These are phyloP conservation scores for Enteromius unitaeniatus DNA, from an alignment of 2,797 vertebrate genomes.

Conservation along the genomic window DNA sequence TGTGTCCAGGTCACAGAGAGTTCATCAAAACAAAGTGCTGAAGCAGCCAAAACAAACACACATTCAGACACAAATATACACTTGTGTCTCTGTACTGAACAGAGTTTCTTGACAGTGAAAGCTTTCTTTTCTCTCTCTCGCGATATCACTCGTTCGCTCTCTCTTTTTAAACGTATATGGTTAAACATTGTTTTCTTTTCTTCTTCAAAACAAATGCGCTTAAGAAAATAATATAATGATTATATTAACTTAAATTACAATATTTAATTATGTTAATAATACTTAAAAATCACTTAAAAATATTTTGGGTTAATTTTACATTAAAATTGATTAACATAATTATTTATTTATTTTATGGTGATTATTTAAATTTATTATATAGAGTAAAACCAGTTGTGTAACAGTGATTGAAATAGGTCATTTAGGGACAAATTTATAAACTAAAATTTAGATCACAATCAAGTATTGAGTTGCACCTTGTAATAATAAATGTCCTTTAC, in stretches of 20 bases:
- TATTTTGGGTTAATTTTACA: background rate
- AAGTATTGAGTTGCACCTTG: background rate
- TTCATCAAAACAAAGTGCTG: slow-evolving; percentile 58
- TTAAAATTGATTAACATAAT: background rate
- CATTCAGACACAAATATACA: slow-evolving; percentile 35
- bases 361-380: background rate
- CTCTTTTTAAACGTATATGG: background rate
- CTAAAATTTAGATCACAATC: background rate
- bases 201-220: background rate
- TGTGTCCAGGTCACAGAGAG: slow-evolving; percentile 52
- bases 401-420: background rate
- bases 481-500: background rate
- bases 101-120: slow-evolving; percentile 36
- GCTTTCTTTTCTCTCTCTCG: background rate
- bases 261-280: background rate
- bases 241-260: background rate
- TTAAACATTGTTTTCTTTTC: background rate
- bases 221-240: background rate
- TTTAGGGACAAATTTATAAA: background rate
- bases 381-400: background rate
- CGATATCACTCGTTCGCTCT: background rate
- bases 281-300: background rate
- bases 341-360: background rate
- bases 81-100: slow-evolving; percentile 36
- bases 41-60: slow-evolving; percentile 58